phyloP scores from a whole-genome alignment of 30 jellyfish, hydroid and myxozoan species.

The Nemopilema nomurai region DNA sequence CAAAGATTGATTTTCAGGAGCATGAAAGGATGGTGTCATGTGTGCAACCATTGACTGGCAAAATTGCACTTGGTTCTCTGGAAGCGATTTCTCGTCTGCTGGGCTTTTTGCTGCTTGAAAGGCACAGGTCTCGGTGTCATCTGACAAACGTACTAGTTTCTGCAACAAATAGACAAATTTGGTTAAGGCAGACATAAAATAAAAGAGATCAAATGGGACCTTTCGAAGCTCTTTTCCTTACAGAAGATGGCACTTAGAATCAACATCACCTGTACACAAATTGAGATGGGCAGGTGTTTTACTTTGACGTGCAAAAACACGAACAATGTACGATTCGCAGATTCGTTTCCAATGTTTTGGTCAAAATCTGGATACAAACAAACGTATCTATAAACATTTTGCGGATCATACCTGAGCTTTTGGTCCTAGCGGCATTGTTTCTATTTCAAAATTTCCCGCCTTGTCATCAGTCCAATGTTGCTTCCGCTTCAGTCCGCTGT shows the following conservation, averaged over 20 bases:
- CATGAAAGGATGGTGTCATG: slow-evolving; percentile 36
- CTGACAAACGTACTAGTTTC: background rate
- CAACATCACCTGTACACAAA: too few species aligned
- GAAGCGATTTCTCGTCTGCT: background rate
- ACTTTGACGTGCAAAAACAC: too few species aligned
- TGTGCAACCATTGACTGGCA: slow-evolving; percentile 66
- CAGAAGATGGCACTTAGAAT: too few species aligned
- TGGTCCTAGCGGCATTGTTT: background rate
- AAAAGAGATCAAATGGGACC: too few species aligned
- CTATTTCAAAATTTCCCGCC: slow-evolving; percentile 59
- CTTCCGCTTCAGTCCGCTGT: slow-evolving; percentile 43
- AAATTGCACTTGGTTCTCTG: background rate
- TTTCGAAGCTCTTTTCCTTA: too few species aligned
- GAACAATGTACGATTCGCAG: too few species aligned
- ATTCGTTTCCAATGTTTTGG: background rate
- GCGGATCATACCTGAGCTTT: background rate
- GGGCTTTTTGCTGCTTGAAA: background rate
- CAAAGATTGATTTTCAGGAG: background rate
- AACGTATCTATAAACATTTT: background rate
- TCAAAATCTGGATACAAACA: background rate
- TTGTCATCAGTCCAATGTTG: slow-evolving; percentile 8
- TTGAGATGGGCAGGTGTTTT: too few species aligned
- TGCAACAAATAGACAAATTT: background rate
- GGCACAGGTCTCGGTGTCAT: background rate
- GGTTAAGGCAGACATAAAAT: too few species aligned